A percentile compares a stretch with the other conserved stretches of the same genome.
These are phyloP conservation scores for Colletes gigas DNA, from an alignment of 1,140 invertebrate species.

Conservation along the genomic window DNA sequence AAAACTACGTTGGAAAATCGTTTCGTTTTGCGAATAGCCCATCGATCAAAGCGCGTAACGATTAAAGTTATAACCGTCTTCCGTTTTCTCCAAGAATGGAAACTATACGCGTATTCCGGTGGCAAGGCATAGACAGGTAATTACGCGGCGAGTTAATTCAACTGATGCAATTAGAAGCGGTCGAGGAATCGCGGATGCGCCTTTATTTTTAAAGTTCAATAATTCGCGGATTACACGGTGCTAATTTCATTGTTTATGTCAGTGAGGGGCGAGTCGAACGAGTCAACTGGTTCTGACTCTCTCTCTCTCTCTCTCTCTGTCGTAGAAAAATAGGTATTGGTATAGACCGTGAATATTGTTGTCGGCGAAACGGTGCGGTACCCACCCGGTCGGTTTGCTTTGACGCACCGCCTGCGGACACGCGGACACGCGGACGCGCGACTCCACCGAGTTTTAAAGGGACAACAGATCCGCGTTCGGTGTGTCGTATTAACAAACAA, in stretches of 20 bases:
- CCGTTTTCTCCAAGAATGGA: neutral
- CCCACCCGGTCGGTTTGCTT: neutral
- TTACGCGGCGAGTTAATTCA: slow-evolving; percentile 19
- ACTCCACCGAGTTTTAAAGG: slow-evolving; percentile 27
- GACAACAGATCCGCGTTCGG: slow-evolving; percentile 29
- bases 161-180: neutral
- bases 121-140: neutral
- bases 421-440: neutral
- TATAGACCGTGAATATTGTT: neutral
- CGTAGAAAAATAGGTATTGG: neutral
- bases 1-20: no score
- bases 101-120: neutral
- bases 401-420: neutral
- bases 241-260: slow-evolving; percentile 24
- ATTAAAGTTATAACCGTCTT: no score
- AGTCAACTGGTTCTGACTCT: slow-evolving; percentile 1
- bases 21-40: no score
- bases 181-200: neutral
- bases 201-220: neutral
- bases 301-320: neutral
- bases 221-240: slow-evolving; percentile 17
- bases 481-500: slow-evolving; percentile 51
- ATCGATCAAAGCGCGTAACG: no score
- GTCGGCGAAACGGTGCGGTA: neutral
- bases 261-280: neutral